Base-by-base conservation (phyloP, 2,888 invertebrate genomes). In the Ephialtes manifestator region DNA sequence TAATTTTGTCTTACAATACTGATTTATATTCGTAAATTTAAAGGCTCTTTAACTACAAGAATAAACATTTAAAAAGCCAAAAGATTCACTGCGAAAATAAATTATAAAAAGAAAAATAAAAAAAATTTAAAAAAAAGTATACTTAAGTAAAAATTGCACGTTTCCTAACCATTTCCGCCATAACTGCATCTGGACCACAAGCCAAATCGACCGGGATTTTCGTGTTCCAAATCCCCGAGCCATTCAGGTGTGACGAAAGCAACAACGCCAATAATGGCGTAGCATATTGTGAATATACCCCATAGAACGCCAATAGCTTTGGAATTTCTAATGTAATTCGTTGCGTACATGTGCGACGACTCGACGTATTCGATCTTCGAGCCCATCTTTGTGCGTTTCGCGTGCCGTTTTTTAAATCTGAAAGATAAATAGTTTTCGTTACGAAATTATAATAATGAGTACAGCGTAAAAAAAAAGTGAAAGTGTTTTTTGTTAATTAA, bases 221-320 rank as follows among this genome's bases (percentile, higher is more conserved):
- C 97, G 87, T 97, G 97, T 90, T 97, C 97, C 90, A 97, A 95
- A 94, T 97, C 97, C 13, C 97, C 97, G 86, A 98, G 96, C 98
- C 98, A 97, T 95, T 98, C 97, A 60, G 99, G 99, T 86, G 99
- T 99, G 82, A 99, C 97, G 94, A 99, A 99, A 4, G 98, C 98
- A 46, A 99, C 98, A 89, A 98, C 97, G 91, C 97, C 97, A 92
- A 99, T 98, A 92, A 99, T 98, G 87, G 98, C 98, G 94, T 98
- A 99, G 95, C 99, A 99, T 93, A 99, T 97, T 89, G 98, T 98
- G 95, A 99, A 99, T 93, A 99, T 98, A 86, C 98, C 99, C 99
- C 99, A 99, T 89, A 99, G 96, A 85, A 99, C 99, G 74, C 98
- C 99, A 87, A 99, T 98, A 71, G 99, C 99, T 95, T 98, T 98